A percentile compares a stretch with the other conserved stretches of the same genome.
Evolutionary conservation across 2,113 vertebrate species (phyloP).

Genomic region (Xiphorhynchus elegans): DNA sequence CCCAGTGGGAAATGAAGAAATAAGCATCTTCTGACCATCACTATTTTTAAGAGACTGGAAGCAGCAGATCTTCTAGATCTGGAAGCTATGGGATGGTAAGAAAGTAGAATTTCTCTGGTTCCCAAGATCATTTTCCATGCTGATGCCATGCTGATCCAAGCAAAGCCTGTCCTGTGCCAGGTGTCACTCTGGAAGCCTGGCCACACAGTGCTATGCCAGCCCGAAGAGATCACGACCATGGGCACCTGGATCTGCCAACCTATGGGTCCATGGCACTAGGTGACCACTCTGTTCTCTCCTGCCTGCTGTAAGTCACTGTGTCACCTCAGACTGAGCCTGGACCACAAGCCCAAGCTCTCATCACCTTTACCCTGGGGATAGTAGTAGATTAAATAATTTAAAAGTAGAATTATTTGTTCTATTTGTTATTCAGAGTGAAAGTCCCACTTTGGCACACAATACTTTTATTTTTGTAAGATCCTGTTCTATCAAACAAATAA

Average conservation of each 20-base stretch:
- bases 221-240: rapidly evolving
- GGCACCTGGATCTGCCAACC: neutral
- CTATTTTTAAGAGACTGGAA: neutral
- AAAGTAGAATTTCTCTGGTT: neutral
- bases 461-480: neutral
- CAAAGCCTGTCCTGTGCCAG: neutral
- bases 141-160: neutral
- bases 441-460: neutral
- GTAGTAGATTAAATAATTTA: neutral
- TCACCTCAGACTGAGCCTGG: neutral
- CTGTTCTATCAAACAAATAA: neutral
- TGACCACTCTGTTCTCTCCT: neutral
- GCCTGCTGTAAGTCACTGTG: rapidly evolving
- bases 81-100: neutral
- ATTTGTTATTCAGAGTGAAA: neutral
- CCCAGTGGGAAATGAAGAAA: neutral
- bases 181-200: neutral
- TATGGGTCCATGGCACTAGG: rapidly evolving
- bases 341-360: neutral
- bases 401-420: neutral
- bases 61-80: neutral
- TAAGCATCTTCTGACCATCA: neutral
- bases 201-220: rapidly evolving
- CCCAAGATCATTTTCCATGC: neutral
- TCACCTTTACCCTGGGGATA: neutral